phyloP scores from a whole-genome alignment of 2,888 invertebrate genomes.

The Steinernema hermaphroditum region DNA sequence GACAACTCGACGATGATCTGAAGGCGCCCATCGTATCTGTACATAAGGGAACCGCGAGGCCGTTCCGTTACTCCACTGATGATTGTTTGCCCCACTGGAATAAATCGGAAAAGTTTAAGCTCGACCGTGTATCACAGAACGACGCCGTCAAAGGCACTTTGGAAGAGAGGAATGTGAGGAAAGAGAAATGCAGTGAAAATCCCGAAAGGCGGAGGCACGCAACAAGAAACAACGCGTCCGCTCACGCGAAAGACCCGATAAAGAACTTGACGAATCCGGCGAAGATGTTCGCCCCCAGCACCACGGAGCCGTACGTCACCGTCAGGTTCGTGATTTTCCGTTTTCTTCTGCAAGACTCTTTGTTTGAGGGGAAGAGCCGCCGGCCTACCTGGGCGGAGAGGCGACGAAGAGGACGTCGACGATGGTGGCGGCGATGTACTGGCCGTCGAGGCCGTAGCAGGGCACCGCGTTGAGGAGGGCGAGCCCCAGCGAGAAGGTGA shows the following conservation, averaged over 20 bases:
- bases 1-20: constrained; percentile 29
- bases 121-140: constrained; percentile 29
- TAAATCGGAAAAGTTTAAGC: not conserved
- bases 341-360: constrained; percentile 45
- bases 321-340: constrained; percentile 40
- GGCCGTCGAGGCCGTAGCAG: constrained; percentile 89
- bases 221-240: not conserved
- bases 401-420: constrained; percentile 55
- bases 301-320: constrained; percentile 43
- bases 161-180: constrained; percentile 7
- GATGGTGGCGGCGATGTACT: constrained; percentile 77
- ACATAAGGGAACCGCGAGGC: not conserved
- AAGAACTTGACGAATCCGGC: constrained; percentile 49
- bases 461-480: constrained; percentile 88
- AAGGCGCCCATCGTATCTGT: constrained; percentile 11
- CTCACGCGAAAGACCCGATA: constrained; percentile 32
- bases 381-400: constrained; percentile 38
- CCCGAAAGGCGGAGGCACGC: not conserved
- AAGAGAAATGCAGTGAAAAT: constrained; percentile 12
- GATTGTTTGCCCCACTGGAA: constrained; percentile 4
- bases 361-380: not conserved
- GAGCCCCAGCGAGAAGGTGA: constrained; percentile 84
- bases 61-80: constrained; percentile 3
- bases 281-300: constrained; percentile 47
- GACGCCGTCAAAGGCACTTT: constrained; percentile 19